Evolutionary conservation across 2,888 invertebrate species (phyloP).

Genomic region (Ophioninae sp.): DNA sequence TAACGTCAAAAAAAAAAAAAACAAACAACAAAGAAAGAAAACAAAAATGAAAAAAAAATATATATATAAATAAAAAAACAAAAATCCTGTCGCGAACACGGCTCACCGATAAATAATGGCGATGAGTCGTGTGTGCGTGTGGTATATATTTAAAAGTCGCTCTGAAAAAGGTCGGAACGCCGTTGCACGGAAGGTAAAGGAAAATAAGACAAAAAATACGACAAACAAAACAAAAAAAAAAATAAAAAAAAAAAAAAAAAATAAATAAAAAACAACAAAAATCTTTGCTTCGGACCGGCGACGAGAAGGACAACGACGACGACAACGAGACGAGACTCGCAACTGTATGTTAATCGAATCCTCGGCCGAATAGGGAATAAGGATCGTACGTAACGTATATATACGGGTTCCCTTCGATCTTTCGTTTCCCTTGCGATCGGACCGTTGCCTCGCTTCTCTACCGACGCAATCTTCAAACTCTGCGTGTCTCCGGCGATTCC

Average conservation of each 20-base stretch:
- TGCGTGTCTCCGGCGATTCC: too few relatives aligned
- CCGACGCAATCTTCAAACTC: too few relatives aligned
- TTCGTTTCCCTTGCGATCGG: slow-evolving; percentile 5
- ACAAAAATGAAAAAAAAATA: too few relatives aligned
- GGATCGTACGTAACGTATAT: slow-evolving; percentile 65
- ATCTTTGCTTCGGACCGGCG: slow-evolving; percentile 21
- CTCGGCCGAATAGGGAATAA: slow-evolving; percentile 78
- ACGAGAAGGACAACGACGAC: slow-evolving; percentile 12
- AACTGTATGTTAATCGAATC: slow-evolving; percentile 79
- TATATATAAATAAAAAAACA: too few relatives aligned
- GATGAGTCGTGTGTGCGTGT: background rate
- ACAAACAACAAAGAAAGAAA: too few relatives aligned
- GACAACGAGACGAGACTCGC: slow-evolving; percentile 66
- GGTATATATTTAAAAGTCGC: slow-evolving; percentile 21
- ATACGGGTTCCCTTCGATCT: slow-evolving; percentile 66
- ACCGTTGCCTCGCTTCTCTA: background rate
- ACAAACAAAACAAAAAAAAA: too few relatives aligned
- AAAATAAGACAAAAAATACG: too few relatives aligned
- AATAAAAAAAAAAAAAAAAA: too few relatives aligned
- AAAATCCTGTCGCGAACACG: background rate
- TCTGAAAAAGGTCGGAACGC: slow-evolving; percentile 34
- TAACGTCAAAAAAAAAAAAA: background rate
- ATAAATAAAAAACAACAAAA: too few relatives aligned
- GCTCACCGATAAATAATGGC: slow-evolving; percentile 7
- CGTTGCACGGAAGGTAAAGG: slow-evolving; percentile 6